Evolutionary conservation across 2,888 invertebrate species (phyloP).

Genomic region (Polia nebulosa): DNA sequence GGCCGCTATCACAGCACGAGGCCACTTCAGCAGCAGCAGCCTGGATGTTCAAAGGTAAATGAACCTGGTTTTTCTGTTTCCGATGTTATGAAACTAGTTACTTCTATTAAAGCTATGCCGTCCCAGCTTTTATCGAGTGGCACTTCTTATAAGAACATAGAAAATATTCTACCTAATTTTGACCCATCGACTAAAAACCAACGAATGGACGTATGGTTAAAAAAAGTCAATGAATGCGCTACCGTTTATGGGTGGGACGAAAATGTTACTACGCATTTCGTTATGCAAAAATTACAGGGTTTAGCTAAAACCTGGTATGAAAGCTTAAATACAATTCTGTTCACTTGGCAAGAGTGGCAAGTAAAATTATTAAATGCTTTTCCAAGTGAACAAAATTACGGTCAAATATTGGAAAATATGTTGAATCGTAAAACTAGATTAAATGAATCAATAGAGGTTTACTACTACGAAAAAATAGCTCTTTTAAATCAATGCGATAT

Average conservation of each 20-base stretch:
- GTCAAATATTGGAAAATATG: too few relatives aligned
- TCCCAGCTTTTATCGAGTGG: too few relatives aligned
- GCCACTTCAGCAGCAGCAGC: too few relatives aligned
- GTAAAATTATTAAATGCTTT: too few relatives aligned
- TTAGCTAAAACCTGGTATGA: conserved; percentile 3
- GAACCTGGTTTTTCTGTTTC: too few relatives aligned
- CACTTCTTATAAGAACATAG: too few relatives aligned
- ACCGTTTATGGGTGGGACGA: not conserved
- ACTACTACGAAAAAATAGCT: not conserved
- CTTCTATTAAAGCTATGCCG: too few relatives aligned
- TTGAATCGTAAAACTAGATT: not conserved
- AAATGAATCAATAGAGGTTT: not conserved
- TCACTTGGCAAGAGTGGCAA: too few relatives aligned
- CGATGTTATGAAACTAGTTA: too few relatives aligned
- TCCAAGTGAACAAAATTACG: too few relatives aligned
- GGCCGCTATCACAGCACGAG: too few relatives aligned
- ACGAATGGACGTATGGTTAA: not conserved
- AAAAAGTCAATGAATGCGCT: not conserved
- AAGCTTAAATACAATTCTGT: not conserved
- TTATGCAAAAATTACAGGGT: not conserved
- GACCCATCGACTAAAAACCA: not conserved
- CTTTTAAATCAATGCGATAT: not conserved
- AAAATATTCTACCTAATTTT: not conserved
- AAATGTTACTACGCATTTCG: not conserved
- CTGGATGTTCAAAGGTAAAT: too few relatives aligned